phyloP scores from a whole-genome alignment of 2,797 vertebrate species.

The Gallinago solitaria region DNA sequence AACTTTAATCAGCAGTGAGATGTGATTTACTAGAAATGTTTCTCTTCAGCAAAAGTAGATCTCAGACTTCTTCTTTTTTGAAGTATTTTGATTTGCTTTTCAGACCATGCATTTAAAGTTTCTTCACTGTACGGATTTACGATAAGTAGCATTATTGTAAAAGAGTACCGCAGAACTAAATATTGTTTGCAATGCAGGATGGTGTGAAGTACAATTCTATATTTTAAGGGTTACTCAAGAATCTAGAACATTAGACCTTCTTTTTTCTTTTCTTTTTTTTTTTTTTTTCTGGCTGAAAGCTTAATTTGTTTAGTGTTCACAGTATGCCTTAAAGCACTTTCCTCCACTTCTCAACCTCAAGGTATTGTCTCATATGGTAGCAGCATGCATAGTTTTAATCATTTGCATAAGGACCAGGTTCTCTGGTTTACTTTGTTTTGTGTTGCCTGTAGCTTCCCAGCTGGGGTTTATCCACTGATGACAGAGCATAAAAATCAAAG shows the following conservation, averaged over 20 bases:
- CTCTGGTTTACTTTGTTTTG: background rate
- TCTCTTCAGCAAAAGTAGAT: background rate
- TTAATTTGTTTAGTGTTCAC: background rate
- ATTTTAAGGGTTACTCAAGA: background rate
- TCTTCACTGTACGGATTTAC: background rate
- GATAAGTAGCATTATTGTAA: background rate
- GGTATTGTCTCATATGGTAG: background rate
- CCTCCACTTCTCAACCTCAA: background rate
- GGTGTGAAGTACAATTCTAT: background rate
- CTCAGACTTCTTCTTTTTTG: background rate
- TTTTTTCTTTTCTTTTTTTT: background rate
- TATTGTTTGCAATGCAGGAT: background rate
- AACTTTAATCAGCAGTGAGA: slow-evolving; percentile 55
- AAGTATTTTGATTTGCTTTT: background rate
- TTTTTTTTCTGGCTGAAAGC: background rate
- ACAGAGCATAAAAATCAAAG: slow-evolving; percentile 25
- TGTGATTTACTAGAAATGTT: slow-evolving; percentile 39
- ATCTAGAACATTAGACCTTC: background rate
- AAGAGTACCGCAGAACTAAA: background rate
- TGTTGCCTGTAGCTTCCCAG: background rate
- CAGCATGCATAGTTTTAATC: background rate
- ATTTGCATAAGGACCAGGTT: background rate
- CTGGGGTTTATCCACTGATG: background rate
- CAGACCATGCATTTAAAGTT: background rate
- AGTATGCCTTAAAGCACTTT: background rate